These are phyloP conservation scores for Cettia cetti DNA, from an alignment of 2,113 vertebrate genomes.

Conservation along the genomic window DNA sequence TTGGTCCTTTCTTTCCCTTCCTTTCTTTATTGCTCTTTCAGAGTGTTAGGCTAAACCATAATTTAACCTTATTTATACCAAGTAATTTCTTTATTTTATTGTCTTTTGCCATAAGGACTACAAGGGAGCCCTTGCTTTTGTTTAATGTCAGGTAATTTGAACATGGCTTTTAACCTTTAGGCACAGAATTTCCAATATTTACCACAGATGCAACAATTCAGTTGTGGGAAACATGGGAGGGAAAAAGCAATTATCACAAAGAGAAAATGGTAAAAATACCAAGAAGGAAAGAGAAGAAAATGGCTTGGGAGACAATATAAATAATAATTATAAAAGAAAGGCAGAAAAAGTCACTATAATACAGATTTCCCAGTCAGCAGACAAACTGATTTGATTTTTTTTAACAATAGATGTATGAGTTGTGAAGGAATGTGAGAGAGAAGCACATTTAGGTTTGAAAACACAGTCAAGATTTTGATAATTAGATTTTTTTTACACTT, in stretches of 20 bases:
- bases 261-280: neutral
- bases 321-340: neutral
- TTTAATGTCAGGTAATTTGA: neutral
- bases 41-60: neutral
- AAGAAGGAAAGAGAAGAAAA: neutral
- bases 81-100: neutral
- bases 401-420: neutral
- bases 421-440: neutral
- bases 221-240: neutral
- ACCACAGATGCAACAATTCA: neutral
- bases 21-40: neutral
- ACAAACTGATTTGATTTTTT: neutral
- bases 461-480: neutral
- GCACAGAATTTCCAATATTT: neutral
- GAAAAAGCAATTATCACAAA: neutral
- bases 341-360: neutral
- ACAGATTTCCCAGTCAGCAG: neutral
- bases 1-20: neutral
- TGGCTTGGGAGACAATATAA: neutral
- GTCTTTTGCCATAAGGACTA: neutral
- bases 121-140: neutral
- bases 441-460: neutral
- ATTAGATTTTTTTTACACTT: neutral
- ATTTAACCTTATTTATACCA: neutral
- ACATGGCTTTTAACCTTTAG: neutral